These are phyloP conservation scores for Callopanchax toddi DNA, from an alignment of 2,113 vertebrate species.

Conservation along the genomic window DNA sequence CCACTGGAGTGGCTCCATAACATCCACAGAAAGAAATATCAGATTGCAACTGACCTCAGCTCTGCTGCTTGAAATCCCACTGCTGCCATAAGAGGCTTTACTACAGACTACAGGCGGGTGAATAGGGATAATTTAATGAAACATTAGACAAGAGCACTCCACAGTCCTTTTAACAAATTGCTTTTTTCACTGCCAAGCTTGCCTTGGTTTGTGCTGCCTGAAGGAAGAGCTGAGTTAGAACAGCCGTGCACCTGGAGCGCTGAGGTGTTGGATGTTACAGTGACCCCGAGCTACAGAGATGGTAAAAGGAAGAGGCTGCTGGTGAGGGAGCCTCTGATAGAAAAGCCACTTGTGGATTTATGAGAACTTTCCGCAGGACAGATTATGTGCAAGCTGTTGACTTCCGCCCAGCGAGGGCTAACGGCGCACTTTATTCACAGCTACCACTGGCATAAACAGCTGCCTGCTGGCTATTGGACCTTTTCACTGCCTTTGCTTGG, in stretches of 20 bases:
- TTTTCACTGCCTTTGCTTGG: slow-evolving; percentile 8
- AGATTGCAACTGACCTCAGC: slow-evolving; percentile 61
- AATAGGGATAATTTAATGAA: slow-evolving; percentile 79
- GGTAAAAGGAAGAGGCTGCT: slow-evolving; percentile 10
- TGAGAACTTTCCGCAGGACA: slow-evolving; percentile 22
- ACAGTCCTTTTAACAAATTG: slow-evolving; percentile 78
- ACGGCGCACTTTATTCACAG: slow-evolving; percentile 27
- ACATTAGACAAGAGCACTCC: slow-evolving; percentile 74
- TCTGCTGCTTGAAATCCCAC: slow-evolving; percentile 48
- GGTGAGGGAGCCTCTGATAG: neutral
- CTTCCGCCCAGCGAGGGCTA: slow-evolving; percentile 25
- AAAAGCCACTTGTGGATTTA: slow-evolving; percentile 30
- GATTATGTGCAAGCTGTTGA: slow-evolving; percentile 45
- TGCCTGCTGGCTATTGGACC: slow-evolving; percentile 30
- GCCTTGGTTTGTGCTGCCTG: slow-evolving; percentile 48
- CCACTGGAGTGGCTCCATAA: slow-evolving; percentile 21
- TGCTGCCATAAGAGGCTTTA: slow-evolving; percentile 69
- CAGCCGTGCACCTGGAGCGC: slow-evolving; percentile 31
- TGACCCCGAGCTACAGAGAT: slow-evolving; percentile 8
- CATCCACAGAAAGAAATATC: slow-evolving; percentile 57
- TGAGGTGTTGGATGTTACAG: neutral
- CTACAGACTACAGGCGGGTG: slow-evolving; percentile 48
- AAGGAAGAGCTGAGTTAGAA: slow-evolving; percentile 39
- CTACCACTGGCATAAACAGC: slow-evolving; percentile 38
- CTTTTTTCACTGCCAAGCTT: slow-evolving; percentile 52